A percentile compares a stretch with the other conserved stretches of the same genome.
phyloP scores from a whole-genome alignment of 2,888 invertebrate genomes.

The Dryococelus australis region DNA sequence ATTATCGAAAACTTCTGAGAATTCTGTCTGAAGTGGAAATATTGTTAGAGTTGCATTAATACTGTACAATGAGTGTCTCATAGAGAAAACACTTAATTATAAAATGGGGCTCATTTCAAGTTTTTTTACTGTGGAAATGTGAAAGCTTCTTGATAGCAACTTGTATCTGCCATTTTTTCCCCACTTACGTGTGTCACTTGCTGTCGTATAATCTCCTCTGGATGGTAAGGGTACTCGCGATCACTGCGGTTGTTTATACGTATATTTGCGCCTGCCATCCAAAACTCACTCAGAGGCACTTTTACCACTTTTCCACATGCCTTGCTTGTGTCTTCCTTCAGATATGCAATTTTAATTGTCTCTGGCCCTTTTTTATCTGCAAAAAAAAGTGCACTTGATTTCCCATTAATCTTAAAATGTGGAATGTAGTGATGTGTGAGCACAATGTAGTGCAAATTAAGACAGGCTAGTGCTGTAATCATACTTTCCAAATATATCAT shows the following conservation, averaged over 20 bases:
- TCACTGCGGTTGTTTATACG: slow-evolving; percentile 78
- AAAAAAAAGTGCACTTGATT: slow-evolving; percentile 19
- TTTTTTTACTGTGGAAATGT: no score
- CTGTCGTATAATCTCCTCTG: slow-evolving; percentile 71
- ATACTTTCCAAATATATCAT: no score
- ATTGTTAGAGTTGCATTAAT: no score
- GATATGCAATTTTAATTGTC: slow-evolving; percentile 36
- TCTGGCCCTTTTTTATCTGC: slow-evolving; percentile 33
- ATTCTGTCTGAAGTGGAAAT: no score
- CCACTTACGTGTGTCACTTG: slow-evolving; percentile 55
- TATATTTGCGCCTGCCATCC: slow-evolving; percentile 72
- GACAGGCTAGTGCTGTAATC: background rate
- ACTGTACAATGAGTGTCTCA: no score
- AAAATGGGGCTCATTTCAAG: no score
- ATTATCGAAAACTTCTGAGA: no score
- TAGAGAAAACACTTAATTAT: no score
- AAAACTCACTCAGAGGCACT: slow-evolving; percentile 67
- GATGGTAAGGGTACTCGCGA: slow-evolving; percentile 72
- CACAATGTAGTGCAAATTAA: background rate
- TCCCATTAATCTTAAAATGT: slow-evolving; percentile 17
- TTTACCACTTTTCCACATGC: slow-evolving; percentile 47
- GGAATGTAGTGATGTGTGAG: background rate
- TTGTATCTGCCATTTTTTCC: background rate
- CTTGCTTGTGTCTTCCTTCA: slow-evolving; percentile 47
- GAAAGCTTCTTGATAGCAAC: background rate